Evolutionary conservation across 2,888 invertebrate genomes (phyloP), one percentile per base, ranked within the genome.

Genomic region (Tachystola acroxantha): DNA sequence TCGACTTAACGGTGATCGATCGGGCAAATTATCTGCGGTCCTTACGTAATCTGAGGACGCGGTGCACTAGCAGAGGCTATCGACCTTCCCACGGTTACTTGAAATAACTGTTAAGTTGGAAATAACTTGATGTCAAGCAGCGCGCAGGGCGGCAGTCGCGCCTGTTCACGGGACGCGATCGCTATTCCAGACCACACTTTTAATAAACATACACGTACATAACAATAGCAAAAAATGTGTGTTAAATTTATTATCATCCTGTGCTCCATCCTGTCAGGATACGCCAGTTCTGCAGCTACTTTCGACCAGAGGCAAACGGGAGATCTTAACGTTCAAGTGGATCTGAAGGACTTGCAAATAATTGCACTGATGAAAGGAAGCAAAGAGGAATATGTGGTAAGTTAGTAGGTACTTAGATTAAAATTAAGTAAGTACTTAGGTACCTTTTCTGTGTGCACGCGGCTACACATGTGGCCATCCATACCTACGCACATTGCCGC

Each of bases 291-390:
- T 1, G 62, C 58, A 11, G 38, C 65, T 7, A 58, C 57, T 32
- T 68, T 70, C 71, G 94, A 95, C 70, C 94, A 95, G 71, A 89
- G 92, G 29, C 95, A 95, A 78, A 90, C 89, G 2, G 95, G 95
- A 11, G 91, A 93, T 52, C 88, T 92, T 50, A 95, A 95, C 72
- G 91, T 95, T 48, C 93, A 93, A 63, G 86, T 95, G 45, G 92
- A 92, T 70, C 79, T 95, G 46, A 94, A 94, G 77, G 92, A 94
- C 73, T 87, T 95, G 45, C 90, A 93, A 58, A 89, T 95, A 53
- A 88, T 94, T 53, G 93, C 92, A 5, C 64, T 93, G 22, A 60
- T 92, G 45, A 89, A 90, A 51, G 89, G 90, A 25, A 87, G 88
- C 25, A 75, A 88, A 51, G 90, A 89, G 43, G 89, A 89, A 56